A percentile compares a stretch with the other conserved stretches of the same genome.
phyloP scores from a whole-genome alignment of 2,797 vertebrate species.

The Hylomyscus alleni region DNA sequence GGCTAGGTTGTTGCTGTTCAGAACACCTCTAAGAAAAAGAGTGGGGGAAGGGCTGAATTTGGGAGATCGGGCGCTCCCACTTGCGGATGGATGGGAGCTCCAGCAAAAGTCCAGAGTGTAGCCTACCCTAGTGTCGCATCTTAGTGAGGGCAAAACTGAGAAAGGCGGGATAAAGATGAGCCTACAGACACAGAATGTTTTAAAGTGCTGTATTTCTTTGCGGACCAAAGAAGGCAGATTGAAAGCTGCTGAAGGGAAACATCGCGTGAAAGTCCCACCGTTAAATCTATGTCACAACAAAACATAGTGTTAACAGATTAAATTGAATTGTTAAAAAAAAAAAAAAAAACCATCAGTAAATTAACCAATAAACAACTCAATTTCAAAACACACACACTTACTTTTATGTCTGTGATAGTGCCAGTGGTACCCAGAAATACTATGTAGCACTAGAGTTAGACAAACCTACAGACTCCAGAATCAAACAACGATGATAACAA shows the following conservation, averaged over 20 bases:
- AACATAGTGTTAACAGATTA: slow-evolving; percentile 9
- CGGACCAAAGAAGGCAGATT: not conserved
- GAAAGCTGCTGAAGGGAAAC: not conserved
- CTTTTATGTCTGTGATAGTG: not conserved
- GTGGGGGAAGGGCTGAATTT: not conserved
- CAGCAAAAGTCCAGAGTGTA: not conserved
- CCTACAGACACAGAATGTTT: not conserved
- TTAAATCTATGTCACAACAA: not conserved
- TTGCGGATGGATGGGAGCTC: not conserved
- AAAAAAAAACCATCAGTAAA: not conserved
- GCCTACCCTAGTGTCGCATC: not conserved
- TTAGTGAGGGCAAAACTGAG: not conserved
- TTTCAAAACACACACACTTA: not conserved
- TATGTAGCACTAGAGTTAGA: not conserved
- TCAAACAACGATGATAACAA: not conserved
- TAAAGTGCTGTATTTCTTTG: not conserved
- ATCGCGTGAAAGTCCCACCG: not conserved
- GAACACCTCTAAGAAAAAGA: not conserved
- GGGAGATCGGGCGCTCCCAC: not conserved
- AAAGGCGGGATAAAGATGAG: not conserved
- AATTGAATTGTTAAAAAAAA: not conserved
- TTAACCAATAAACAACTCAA: not conserved
- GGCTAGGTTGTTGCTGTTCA: fast-evolving
- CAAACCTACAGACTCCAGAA: not conserved
- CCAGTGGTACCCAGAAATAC: not conserved